phyloP scores from a whole-genome alignment of 2,113 vertebrate species.

The Psophia crepitans region DNA sequence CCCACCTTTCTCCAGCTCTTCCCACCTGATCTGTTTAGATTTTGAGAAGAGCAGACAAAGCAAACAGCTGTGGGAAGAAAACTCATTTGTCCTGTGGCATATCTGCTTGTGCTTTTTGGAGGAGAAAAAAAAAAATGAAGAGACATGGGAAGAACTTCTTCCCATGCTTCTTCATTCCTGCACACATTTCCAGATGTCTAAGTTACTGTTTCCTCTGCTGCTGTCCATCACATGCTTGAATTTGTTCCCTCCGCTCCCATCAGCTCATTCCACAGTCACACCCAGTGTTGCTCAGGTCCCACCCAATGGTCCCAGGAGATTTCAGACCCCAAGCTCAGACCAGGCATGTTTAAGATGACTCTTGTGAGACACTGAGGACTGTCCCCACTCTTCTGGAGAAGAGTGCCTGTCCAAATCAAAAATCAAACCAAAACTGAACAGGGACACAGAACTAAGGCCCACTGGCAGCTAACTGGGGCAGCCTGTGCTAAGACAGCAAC shows the following conservation, averaged over 20 bases:
- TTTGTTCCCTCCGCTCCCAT: background rate
- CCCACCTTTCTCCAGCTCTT: background rate
- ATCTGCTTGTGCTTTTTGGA: background rate
- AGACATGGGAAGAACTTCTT: background rate
- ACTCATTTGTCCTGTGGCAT: accelerated
- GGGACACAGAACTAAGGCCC: background rate
- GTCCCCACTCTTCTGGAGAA: background rate
- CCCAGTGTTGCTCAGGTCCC: background rate
- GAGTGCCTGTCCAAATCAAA: background rate
- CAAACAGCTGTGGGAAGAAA: background rate
- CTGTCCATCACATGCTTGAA: accelerated
- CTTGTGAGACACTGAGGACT: background rate
- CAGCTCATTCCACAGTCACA: background rate
- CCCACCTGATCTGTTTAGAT: background rate
- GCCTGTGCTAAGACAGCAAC: accelerated
- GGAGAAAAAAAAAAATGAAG: background rate
- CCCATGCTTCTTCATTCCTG: background rate
- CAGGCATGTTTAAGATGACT: background rate
- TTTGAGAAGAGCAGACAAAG: background rate
- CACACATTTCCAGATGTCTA: accelerated
- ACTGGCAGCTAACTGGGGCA: background rate
- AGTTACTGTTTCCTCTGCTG: background rate
- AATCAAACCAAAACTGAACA: background rate
- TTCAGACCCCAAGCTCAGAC: background rate
- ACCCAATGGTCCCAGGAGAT: background rate